Conservation (phyloP, 2,888 invertebrate species). For the Drosophila mettleri region DNA sequence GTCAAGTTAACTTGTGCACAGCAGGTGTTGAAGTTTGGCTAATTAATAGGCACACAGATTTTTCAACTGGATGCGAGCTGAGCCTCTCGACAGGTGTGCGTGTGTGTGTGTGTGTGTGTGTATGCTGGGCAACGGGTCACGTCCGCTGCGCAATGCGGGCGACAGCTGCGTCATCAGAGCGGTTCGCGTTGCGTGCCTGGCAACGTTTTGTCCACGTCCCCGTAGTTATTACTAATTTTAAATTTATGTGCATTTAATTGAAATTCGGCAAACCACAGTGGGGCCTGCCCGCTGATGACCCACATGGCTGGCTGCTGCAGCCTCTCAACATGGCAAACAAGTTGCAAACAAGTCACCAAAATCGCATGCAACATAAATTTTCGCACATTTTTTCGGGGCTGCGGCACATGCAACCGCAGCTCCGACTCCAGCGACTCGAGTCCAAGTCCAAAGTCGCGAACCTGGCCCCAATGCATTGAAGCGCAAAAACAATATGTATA, state of each 20-base stretch:
- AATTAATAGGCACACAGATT: constrained; percentile 76
- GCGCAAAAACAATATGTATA: constrained; percentile 22
- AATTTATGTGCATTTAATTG: constrained; percentile 79
- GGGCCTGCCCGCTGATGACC: constrained; percentile 44
- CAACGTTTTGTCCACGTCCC: constrained; percentile 63
- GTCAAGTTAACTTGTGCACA: constrained; percentile 72
- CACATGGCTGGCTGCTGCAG: constrained; percentile 47
- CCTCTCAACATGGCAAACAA: constrained; percentile 72
- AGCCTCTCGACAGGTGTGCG: constrained; percentile 27
- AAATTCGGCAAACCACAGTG: constrained; percentile 61
- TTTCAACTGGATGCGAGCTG: constrained; percentile 50
- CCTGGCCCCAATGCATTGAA: constrained; percentile 27
- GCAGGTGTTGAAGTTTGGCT: constrained; percentile 78
- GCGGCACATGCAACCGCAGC: constrained; percentile 59
- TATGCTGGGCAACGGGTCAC: constrained; percentile 56
- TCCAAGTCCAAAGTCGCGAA: constrained; percentile 36
- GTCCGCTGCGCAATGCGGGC: constrained; percentile 63
- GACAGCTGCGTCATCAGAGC: constrained; percentile 59
- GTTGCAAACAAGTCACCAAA: constrained; percentile 80
- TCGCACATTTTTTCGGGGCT: constrained; percentile 78
- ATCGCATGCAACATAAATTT: constrained; percentile 83
- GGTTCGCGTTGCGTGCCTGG: constrained; percentile 61
- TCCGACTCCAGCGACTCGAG: not conserved
- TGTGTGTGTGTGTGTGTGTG: constrained; percentile 10
- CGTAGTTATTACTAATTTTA: constrained; percentile 76